Conservation (phyloP, 2,888 invertebrate genomes). For the Meloe dianella region DNA sequence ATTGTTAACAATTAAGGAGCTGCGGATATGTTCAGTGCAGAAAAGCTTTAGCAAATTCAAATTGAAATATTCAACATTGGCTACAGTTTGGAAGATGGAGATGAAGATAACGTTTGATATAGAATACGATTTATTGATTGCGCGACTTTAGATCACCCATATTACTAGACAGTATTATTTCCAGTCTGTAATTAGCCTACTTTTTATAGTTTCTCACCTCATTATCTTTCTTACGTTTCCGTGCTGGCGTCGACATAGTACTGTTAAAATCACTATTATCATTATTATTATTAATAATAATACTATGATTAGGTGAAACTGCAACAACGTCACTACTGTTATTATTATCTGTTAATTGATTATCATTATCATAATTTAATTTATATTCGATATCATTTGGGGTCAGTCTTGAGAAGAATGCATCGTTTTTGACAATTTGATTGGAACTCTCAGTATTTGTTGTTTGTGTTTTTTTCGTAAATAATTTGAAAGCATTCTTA, state of each 20-base stretch:
- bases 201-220: not conserved
- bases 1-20: too few species aligned
- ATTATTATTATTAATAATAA: not conserved
- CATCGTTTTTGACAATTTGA: conserved; percentile 49
- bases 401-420: conserved; percentile 47
- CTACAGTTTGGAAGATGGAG: too few species aligned
- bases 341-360: conserved; percentile 30
- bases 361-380: conserved; percentile 40
- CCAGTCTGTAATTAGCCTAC: not conserved
- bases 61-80: too few species aligned
- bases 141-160: not conserved
- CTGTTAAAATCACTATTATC: not conserved
- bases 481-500: conserved; percentile 49
- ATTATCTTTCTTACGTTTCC: not conserved
- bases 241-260: not conserved
- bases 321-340: not conserved
- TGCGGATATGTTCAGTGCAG: too few species aligned
- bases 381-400: conserved; percentile 53
- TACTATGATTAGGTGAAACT: not conserved
- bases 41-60: too few species aligned
- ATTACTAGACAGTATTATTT: not conserved
- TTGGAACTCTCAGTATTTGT: conserved; percentile 41
- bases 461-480: conserved; percentile 52
- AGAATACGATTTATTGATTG: too few species aligned
- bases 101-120: not conserved